Conservation (phyloP, 1,140 invertebrate species). For the Listronotus oregonensis region DNA sequence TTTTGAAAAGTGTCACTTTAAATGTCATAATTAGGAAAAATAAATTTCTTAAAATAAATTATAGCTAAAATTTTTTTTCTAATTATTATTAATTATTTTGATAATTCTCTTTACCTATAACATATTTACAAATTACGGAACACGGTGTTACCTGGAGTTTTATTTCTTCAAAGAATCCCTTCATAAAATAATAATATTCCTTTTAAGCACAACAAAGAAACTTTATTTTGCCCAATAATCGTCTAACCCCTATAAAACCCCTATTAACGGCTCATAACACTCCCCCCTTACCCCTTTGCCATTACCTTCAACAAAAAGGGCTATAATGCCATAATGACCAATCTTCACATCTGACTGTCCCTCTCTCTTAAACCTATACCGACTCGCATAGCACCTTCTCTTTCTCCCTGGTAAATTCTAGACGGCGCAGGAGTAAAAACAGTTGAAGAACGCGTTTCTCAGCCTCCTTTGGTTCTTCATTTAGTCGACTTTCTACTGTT, state of each 20-base stretch:
- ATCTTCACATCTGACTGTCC: conserved; percentile 15
- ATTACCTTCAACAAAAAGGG: conserved; percentile 21
- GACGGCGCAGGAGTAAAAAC: conserved; percentile 51
- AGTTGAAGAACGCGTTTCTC: conserved; percentile 41
- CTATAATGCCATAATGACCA: conserved; percentile 22
- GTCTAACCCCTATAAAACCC: not conserved
- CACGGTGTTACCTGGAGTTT: no score
- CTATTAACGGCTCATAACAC: not conserved
- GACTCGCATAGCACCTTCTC: not conserved
- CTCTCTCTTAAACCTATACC: conserved; percentile 1
- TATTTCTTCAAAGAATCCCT: no score
- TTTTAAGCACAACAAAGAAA: not conserved
- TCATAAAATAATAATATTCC: not conserved
- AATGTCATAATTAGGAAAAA: no score
- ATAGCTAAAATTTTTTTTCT: no score
- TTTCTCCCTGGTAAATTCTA: conserved; percentile 32
- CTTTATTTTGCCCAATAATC: no score
- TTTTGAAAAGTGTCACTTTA: no score
- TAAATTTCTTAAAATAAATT: no score
- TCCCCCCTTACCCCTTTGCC: conserved; percentile 6
- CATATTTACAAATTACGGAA: no score
- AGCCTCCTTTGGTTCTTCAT: conserved; percentile 43
- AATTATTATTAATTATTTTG: no score
- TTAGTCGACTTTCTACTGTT: conserved; percentile 55
- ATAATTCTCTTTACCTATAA: no score